A percentile compares a stretch with the other conserved stretches of the same genome.
Conservation (phyloP, 2,113 vertebrate species). For the Glaucidium brasilianum region DNA sequence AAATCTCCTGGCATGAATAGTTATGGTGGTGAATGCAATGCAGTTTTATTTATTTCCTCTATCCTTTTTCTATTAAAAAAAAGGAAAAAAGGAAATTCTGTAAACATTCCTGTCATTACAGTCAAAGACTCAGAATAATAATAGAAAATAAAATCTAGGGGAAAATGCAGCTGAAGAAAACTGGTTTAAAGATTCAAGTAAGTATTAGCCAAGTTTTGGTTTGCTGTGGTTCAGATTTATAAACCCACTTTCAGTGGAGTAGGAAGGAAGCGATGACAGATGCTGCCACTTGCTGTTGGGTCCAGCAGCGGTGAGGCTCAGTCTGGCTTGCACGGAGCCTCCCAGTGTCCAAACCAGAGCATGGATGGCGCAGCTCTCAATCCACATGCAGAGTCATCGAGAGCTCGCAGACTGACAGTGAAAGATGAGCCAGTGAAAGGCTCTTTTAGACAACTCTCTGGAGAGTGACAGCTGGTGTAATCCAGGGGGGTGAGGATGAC, state of each 20-base stretch:
- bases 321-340: background rate
- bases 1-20: background rate
- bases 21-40: background rate
- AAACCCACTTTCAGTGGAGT: background rate
- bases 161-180: background rate
- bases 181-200: background rate
- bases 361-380: background rate
- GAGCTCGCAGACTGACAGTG: background rate
- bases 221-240: background rate
- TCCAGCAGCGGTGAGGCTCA: background rate
- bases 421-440: background rate
- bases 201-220: background rate
- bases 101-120: background rate
- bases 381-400: background rate
- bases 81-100: background rate
- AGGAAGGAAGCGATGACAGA: background rate
- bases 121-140: background rate
- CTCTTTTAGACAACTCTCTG: background rate
- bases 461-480: background rate
- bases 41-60: background rate
- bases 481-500: background rate
- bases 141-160: background rate
- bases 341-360: background rate
- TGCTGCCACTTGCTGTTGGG: background rate
- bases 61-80: background rate